Conservation (phyloP, 2,888 invertebrate genomes). For the Seira ritae region DNA sequence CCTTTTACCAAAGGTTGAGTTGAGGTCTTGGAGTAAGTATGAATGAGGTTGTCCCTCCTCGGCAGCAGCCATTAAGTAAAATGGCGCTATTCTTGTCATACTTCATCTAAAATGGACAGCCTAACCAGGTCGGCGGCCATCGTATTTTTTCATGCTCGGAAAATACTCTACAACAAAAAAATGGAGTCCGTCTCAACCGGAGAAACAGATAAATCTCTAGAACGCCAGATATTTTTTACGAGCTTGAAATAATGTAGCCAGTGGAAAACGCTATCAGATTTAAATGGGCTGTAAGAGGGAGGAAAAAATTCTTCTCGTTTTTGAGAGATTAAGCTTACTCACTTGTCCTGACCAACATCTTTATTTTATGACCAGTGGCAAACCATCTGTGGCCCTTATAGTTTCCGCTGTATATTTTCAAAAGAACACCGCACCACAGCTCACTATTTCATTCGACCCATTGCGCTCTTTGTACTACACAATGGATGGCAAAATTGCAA, state of each 20-base stretch:
- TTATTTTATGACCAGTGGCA: constrained; percentile 62
- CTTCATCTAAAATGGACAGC: background rate
- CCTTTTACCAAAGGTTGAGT: too few relatives aligned
- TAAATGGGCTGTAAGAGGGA: constrained; percentile 62
- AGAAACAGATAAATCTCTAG: constrained; percentile 43
- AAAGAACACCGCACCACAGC: background rate
- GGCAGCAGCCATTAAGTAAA: constrained; percentile 8
- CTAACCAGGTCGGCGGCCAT: background rate
- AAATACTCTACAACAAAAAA: constrained; percentile 18
- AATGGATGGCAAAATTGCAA: constrained; percentile 8
- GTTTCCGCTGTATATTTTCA: constrained; percentile 34
- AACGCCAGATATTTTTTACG: constrained; percentile 60
- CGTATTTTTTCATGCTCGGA: constrained; percentile 7
- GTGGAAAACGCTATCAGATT: constrained; percentile 50
- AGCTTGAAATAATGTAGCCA: constrained; percentile 45
- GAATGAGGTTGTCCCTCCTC: constrained; percentile 78
- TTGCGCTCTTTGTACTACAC: background rate
- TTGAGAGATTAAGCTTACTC: constrained; percentile 43
- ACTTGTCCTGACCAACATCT: constrained; percentile 58
- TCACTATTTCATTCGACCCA: background rate
- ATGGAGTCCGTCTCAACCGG: constrained; percentile 23
- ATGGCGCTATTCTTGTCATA: background rate
- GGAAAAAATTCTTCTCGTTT: constrained; percentile 31
- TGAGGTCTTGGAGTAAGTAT: too few relatives aligned
- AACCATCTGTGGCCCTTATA: constrained; percentile 55